Base-by-base conservation (phyloP, 2,797 vertebrate species). In the Loris lydekkerianus region DNA sequence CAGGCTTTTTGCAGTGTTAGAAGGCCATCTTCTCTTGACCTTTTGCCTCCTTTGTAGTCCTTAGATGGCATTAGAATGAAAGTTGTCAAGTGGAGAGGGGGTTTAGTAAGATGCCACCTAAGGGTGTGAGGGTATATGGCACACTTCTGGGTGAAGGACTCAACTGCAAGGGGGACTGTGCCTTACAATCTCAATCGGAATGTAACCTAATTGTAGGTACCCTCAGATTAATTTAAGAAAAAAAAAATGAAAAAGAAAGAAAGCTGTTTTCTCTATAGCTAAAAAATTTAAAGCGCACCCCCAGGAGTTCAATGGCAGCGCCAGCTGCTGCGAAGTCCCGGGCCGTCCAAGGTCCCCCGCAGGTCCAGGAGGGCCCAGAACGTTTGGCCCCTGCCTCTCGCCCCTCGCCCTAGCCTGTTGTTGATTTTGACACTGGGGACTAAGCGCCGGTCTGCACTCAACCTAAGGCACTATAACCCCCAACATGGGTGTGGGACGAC, bases 251-350 rank as follows among this genome's bases (percentile, higher is more conserved):
- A 53, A 53, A 53, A 14, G 61, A 80, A 58, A 0, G 56, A 73
- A 80, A 81, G 17, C n/a, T 15, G 2, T 18, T 20, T 27, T 46
- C 11, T 23, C 65, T 60, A 29, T 8, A 1, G 25, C 29, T 53
- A 17, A 77, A 76, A 76, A 29, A 25, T 23, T 56, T 4, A 40
- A 73, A 60, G 60, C n/a, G 81, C 5, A 27, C 5, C 0, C 61
- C 67, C 7, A 3, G 56, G 31, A 43, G 9, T 11, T 0, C 25
- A 25, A 72, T 6, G 34, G 23, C 31, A 63, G n/a, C 3, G 8
- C 14, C 1, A 0, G 17, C 37, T 0, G 31, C 2, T 1, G 31
- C 8, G 4, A 21, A 34, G 1, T 14, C 20, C 17, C 8, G 0
- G 11, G 49, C 5, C 3, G 0, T 27, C 21, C 21, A 3, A 37